Evolutionary conservation across 2,113 vertebrate species (phyloP).

Genomic region (Sterrhoptilus dennistouni): DNA sequence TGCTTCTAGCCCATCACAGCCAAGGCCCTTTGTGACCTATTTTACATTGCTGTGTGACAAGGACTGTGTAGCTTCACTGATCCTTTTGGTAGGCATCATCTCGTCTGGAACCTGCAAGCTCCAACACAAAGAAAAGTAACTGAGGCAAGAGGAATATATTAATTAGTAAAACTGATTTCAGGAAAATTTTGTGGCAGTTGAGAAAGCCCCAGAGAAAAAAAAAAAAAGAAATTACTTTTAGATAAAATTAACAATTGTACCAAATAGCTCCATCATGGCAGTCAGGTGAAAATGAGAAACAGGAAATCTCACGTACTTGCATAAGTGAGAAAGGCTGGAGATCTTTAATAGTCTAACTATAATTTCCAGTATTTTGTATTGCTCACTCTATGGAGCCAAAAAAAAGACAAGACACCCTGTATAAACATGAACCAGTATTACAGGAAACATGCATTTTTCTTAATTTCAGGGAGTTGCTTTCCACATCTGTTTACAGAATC

Average conservation of each 20-base stretch:
- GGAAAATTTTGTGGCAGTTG: not conserved
- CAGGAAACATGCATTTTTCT: slow-evolving; percentile 43
- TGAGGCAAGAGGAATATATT: not conserved
- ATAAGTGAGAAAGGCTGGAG: slow-evolving; percentile 27
- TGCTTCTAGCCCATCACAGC: not conserved
- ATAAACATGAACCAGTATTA: slow-evolving; percentile 47
- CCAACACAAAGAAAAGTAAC: not conserved
- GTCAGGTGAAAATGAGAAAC: slow-evolving; percentile 2
- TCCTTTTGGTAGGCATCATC: not conserved
- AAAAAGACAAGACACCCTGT: not conserved
- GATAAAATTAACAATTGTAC: not conserved
- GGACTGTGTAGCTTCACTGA: not conserved
- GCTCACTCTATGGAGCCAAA: not conserved
- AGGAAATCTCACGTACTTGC: slow-evolving; percentile 56
- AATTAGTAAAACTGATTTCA: not conserved
- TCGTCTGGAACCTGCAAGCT: not conserved
- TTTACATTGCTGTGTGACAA: not conserved
- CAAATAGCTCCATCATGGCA: not conserved
- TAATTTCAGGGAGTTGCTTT: slow-evolving; percentile 42
- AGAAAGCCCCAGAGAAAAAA: not conserved
- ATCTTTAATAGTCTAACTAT: not conserved
- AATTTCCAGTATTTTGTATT: slow-evolving; percentile 46
- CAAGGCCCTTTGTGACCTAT: not conserved
- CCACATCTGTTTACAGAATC: slow-evolving; percentile 51
- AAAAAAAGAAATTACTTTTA: not conserved